Base-by-base conservation (phyloP, 2,113 vertebrate genomes). In the Chaenocephalus aceratus region DNA sequence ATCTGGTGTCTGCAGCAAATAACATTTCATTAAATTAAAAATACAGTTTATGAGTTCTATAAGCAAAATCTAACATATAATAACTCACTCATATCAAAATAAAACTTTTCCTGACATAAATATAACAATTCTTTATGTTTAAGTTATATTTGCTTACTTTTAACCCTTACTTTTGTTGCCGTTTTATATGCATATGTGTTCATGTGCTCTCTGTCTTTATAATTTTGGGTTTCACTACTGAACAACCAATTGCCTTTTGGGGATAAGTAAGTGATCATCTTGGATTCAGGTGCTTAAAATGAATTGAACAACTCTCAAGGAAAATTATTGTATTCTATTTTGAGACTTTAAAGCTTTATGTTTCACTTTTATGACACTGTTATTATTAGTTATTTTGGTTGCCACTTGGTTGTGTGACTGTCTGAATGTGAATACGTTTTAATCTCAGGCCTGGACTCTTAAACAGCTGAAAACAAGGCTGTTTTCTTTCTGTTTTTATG, bases 1-100 rank as follows among this genome's bases (percentile, higher is more conserved):
- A 98, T 87, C 76, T 91, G 95, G 89, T 94, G 97, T 91, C 98
- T 99, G 89, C 23, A 73, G 57, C 30, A 30, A 30, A 30, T 30
- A 30, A 30, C 3, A 30, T 30, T 30, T 30, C 0, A 4, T 30
- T 30, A 30, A 3, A 30, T 30, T 30, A 30, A 30, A 30, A 30
- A 30, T 30, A 30, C 26, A 30, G 3, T 41, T 41, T 41, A 41
- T 7, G 36, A 41, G 36, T 41, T 41, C 6, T 41, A 41, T 41
- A 41, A 41, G 36, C 45, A 34, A 46, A 58, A 46, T 46, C 67
- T 30, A 16, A 51, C 46, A 34, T 26, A 41, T 64, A 34, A 46
- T 23, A 69, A 69, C 10, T 8, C 18, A 4, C 41, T 53, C 30
- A 34, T n/a, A 41, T 41, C 36, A 41, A 41, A 41, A 41, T 41